These are phyloP conservation scores for Chrysina gloriosa DNA, from an alignment of 2,888 invertebrate species.

Conservation along the genomic window DNA sequence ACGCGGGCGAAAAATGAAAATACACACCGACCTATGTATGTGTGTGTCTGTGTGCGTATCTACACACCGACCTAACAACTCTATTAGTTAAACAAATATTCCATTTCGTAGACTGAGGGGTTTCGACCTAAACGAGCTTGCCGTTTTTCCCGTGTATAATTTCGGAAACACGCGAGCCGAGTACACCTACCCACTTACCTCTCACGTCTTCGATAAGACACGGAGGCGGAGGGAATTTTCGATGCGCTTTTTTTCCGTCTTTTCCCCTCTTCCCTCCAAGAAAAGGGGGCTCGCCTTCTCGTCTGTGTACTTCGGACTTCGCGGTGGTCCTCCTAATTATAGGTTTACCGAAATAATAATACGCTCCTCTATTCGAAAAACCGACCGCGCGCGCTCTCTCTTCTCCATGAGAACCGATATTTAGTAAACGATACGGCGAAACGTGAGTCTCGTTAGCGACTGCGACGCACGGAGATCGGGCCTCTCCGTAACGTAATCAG, in stretches of 20 bases:
- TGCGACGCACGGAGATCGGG: background rate
- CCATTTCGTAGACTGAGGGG: background rate
- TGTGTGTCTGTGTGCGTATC: background rate
- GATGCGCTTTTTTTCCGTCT: background rate
- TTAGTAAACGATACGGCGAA: conserved; percentile 60
- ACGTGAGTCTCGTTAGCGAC: conserved; percentile 57
- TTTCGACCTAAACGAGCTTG: conserved; percentile 34
- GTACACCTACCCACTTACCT: background rate
- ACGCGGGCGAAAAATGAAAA: no score
- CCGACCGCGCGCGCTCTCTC: conserved; percentile 57
- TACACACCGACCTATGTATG: no score
- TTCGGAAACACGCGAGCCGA: conserved; percentile 38
- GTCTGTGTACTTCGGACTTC: conserved; percentile 52
- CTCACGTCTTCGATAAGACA: background rate
- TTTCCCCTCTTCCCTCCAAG: background rate
- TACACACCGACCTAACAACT: conserved; percentile 8
- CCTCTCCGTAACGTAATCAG: background rate
- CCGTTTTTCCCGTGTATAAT: conserved; percentile 37
- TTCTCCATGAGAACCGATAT: conserved; percentile 61
- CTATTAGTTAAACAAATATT: conserved; percentile 34
- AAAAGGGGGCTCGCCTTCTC: background rate
- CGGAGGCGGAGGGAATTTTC: background rate
- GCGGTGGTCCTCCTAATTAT: conserved; percentile 64
- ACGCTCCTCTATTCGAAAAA: conserved; percentile 60
- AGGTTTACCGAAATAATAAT: conserved; percentile 62